phyloP scores from a whole-genome alignment of 2,888 invertebrate species.

The Sepioteuthis lessoniana region DNA sequence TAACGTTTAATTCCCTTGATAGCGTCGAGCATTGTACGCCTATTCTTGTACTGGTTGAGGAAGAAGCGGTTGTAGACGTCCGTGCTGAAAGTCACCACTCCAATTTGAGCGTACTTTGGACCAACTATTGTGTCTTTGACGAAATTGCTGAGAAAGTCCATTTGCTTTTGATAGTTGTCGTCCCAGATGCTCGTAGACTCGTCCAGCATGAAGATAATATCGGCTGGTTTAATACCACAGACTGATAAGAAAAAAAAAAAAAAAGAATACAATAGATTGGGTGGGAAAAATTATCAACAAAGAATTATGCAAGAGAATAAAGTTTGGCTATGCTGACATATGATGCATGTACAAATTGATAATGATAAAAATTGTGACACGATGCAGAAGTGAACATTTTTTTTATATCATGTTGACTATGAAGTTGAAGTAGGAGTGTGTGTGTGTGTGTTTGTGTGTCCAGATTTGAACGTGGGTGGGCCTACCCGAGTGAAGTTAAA shows the following conservation, averaged over 20 bases:
- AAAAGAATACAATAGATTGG: no score
- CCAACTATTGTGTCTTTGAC: constrained; percentile 56
- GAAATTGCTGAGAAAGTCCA: background rate
- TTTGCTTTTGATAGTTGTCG: background rate
- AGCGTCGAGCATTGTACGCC: constrained; percentile 54
- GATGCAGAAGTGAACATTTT: no score
- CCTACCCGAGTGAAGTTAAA: no score
- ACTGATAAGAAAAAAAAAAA: background rate
- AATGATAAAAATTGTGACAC: no score
- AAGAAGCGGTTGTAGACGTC: constrained; percentile 58
- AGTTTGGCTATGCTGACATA: no score
- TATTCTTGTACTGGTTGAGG: constrained; percentile 58
- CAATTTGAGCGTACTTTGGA: constrained; percentile 58
- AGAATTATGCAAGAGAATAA: no score
- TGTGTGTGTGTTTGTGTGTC: no score
- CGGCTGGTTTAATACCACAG: background rate
- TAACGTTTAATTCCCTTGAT: constrained; percentile 42
- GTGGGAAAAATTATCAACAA: no score
- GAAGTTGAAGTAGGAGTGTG: no score
- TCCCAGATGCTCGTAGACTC: constrained; percentile 44
- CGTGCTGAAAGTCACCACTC: constrained; percentile 60
- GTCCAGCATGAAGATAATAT: constrained; percentile 43
- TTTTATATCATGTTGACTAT: no score
- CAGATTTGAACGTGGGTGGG: no score
- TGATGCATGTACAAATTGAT: no score